Conservation (phyloP, 2,888 invertebrate genomes). For the Clusia tigrina region DNA sequence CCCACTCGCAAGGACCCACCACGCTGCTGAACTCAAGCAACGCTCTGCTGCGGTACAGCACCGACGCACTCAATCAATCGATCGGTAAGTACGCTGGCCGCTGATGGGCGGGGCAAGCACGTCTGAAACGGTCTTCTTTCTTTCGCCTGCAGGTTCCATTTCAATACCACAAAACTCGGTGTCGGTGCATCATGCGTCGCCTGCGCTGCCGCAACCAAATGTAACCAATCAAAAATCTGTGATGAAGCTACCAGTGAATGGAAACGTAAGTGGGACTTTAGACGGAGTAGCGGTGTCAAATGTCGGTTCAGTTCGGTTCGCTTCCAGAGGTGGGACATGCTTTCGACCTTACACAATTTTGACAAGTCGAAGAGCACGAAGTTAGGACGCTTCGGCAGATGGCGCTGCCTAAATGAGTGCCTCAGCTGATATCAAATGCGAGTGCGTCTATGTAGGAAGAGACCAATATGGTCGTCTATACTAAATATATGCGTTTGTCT, state of each 20-base stretch:
- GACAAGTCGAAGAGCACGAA: no score
- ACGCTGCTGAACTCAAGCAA: constrained; percentile 61
- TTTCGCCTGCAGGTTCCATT: constrained; percentile 51
- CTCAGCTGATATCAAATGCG: no score
- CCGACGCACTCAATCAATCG: constrained; percentile 64
- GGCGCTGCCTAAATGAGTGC: no score
- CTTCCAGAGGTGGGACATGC: no score
- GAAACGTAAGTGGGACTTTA: constrained; percentile 48
- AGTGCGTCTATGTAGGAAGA: no score
- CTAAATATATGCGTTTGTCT: no score
- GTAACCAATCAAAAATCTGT: constrained; percentile 63
- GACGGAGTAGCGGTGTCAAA: no score
- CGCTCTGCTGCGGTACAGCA: constrained; percentile 62
- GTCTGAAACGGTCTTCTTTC: background rate
- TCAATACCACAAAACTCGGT: constrained; percentile 61
- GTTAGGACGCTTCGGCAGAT: no score
- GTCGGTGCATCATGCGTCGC: constrained; percentile 64
- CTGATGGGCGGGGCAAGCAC: background rate
- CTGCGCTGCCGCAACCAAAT: constrained; percentile 57
- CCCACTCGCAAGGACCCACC: constrained; percentile 68
- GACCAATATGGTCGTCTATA: no score
- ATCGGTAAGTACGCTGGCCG: no score
- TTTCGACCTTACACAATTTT: no score
- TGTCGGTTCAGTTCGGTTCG: no score
- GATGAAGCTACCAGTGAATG: constrained; percentile 62